Base-by-base conservation (phyloP, 1,140 invertebrate species). In the Samia ricini region DNA sequence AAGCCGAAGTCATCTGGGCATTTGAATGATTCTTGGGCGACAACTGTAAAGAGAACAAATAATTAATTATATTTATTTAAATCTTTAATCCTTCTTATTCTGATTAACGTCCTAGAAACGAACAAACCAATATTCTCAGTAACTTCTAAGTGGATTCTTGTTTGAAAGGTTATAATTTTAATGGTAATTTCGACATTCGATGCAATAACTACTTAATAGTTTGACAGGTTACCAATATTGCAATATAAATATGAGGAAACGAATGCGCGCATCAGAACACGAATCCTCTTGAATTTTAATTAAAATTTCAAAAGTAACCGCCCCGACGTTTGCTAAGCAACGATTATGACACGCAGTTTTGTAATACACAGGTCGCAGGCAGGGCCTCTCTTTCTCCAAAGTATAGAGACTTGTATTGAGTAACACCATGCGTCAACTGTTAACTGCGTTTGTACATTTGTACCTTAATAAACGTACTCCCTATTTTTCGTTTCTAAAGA, bases 1-100 rank as follows among this genome's bases (percentile, higher is more conserved):
- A 98, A 98, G 7, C 97, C 97, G 80, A 97, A 98, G 85, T 98
- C 97, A 82, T 98, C 96, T 5, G 97, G 97, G 83, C 97, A 98
- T 92, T 97, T 96, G 93, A 98, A 98, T 72, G 91, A 93, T 69
- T 97, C 95, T 85, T 97, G 93, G 66, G 88, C 93, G 65, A 92
- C 90, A 77, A 93, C 94, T 95, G 89, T 26, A 91, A 92, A 76
- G 54, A 75, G 15, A 76, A 74, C 7, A 67, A 59, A 59, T 15
- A 2, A 59, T 63, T 15, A 60, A 19, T 55, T 24, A 12, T 24
- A 42, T 12, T 42, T 3, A 15, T 42, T 10, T 8, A 29, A 29
- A 29, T 29, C 26, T 1, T 15, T 42, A 42, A 15, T 15, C 3
- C 1, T n/a, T n/a, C n/a, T n/a, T n/a, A n/a, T n/a, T n/a, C n/a